Evolutionary conservation across 2,888 invertebrate genomes (phyloP).

Genomic region (Caenorhabditis macrosperma): DNA sequence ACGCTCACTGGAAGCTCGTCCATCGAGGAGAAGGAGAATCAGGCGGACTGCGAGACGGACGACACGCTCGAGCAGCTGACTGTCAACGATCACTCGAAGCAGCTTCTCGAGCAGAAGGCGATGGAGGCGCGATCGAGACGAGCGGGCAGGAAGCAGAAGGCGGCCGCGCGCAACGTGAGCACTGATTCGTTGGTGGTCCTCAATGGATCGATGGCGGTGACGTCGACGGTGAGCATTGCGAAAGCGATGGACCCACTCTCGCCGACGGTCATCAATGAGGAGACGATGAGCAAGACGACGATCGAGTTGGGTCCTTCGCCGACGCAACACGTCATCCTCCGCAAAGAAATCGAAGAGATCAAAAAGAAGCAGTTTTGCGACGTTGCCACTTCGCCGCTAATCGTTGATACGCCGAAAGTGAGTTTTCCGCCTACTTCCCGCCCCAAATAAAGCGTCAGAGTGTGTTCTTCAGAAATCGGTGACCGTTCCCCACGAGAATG

Average conservation of each 20-base stretch:
- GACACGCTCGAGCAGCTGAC: slow-evolving; percentile 20
- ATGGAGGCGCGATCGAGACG: slow-evolving; percentile 36
- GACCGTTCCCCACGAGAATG: slow-evolving; percentile 33
- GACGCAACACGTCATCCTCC: background rate
- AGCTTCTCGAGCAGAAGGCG: slow-evolving; percentile 48
- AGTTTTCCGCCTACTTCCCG: too few species aligned
- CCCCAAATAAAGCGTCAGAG: too few species aligned
- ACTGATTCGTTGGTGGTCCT: slow-evolving; percentile 45
- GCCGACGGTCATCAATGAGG: background rate
- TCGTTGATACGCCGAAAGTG: slow-evolving; percentile 32
- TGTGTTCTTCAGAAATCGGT: slow-evolving; percentile 9
- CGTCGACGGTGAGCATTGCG: background rate
- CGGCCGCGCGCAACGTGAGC: background rate
- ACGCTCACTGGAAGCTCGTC: slow-evolving; percentile 9
- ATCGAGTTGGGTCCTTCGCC: background rate
- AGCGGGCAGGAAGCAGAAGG: slow-evolving; percentile 28
- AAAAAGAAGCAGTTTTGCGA: slow-evolving; percentile 39
- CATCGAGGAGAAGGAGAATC: slow-evolving; percentile 55
- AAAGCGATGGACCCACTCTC: background rate
- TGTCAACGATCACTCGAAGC: slow-evolving; percentile 10
- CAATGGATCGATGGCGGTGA: slow-evolving; percentile 44
- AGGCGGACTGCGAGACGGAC: slow-evolving; percentile 46
- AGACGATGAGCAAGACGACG: too few species aligned
- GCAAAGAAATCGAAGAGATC: slow-evolving; percentile 30
- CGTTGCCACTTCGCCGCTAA: slow-evolving; percentile 52